A percentile compares a stretch with the other conserved stretches of the same genome.
Conservation (phyloP, 2,113 vertebrate genomes). For the mouse (Mus musculus) region GRCm39 chr7:114339501-114340000, state of each 20-base stretch:
- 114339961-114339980: background rate
- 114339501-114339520: background rate
- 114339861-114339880: background rate
- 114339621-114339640: background rate
- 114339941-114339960: background rate
- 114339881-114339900: background rate
- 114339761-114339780: background rate
- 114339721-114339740: background rate
- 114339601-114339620: background rate
- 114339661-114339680: slow-evolving; percentile 37
- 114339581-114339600: background rate
- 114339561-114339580: background rate
- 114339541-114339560: background rate
- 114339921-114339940: slow-evolving; percentile 13
- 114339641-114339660: background rate
- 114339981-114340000: background rate
- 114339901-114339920: background rate
- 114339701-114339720: background rate
- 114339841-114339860: background rate
- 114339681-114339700: slow-evolving; percentile 52
- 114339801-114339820: background rate
- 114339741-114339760: background rate
- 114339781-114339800: background rate
- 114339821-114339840: background rate
- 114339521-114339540: background rate